A percentile compares a stretch with the other conserved stretches of the same genome.
Conservation (phyloP, 2,797 vertebrate genomes). For the Oryzias sinensis region DNA sequence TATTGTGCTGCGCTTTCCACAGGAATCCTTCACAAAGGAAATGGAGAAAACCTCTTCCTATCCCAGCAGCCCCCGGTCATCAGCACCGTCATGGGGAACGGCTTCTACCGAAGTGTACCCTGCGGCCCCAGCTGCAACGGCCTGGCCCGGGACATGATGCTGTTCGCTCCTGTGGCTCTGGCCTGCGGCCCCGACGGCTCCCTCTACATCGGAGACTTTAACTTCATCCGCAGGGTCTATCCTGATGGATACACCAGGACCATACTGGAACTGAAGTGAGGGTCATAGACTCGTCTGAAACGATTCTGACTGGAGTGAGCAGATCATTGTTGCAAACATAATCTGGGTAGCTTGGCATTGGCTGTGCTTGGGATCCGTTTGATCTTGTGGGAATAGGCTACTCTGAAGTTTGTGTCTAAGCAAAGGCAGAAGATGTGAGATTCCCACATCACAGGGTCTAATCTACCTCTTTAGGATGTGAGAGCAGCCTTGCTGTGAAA, state of each 20-base stretch:
- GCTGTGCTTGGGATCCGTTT: constrained; percentile 53
- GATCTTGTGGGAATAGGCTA: constrained; percentile 30
- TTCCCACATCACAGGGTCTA: constrained; percentile 58
- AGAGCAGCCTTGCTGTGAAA: constrained; percentile 54
- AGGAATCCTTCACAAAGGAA: constrained; percentile 97
- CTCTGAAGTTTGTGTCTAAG: constrained; percentile 51
- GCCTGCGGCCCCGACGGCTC: constrained; percentile 93
- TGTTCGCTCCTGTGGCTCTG: constrained; percentile 93
- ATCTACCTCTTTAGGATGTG: constrained; percentile 67
- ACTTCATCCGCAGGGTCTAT: constrained; percentile 91
- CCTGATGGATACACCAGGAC: constrained; percentile 89
- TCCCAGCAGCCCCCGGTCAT: constrained; percentile 94
- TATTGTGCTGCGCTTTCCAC: constrained; percentile 23
- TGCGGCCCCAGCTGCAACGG: constrained; percentile 91
- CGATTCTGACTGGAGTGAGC: neutral
- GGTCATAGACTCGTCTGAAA: constrained; percentile 1
- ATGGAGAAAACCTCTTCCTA: constrained; percentile 94
- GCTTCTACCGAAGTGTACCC: constrained; percentile 91
- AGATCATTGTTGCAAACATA: neutral
- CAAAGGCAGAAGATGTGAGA: constrained; percentile 32
- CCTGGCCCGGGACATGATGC: constrained; percentile 87
- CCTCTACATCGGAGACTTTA: constrained; percentile 94
- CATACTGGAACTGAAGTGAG: constrained; percentile 93
- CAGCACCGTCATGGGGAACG: constrained; percentile 91
- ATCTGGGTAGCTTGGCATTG: constrained; percentile 48